Evolutionary conservation across 2,113 vertebrate genomes (phyloP).

Genomic region (Phasianus colchicus): DNA sequence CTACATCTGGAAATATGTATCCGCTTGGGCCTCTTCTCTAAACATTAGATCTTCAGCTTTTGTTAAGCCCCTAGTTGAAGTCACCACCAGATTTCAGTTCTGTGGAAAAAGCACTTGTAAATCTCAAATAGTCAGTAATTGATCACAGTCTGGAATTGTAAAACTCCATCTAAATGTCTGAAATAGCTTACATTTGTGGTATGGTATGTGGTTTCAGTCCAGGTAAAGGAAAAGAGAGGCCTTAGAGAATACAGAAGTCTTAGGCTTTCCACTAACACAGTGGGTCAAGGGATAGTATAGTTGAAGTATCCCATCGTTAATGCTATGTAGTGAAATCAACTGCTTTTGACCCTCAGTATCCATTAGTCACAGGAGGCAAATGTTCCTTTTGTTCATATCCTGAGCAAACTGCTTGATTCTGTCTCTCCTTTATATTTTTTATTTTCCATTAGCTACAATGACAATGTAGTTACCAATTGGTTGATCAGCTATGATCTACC

Average conservation of each 20-base stretch:
- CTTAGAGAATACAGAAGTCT: conserved; percentile 71
- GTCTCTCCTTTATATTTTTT: background rate
- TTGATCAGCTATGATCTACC: background rate
- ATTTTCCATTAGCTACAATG: rapidly evolving
- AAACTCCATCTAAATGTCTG: conserved; percentile 29
- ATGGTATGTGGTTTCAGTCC: conserved; percentile 70
- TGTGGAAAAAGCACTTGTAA: conserved; percentile 29
- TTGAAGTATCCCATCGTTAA: conserved; percentile 8
- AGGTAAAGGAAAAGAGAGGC: conserved; percentile 68
- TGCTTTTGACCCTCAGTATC: background rate
- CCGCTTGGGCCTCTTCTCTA: background rate
- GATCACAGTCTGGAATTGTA: conserved; percentile 38
- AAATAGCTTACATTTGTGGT: conserved; percentile 67
- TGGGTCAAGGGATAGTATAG: conserved; percentile 63
- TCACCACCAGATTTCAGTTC: background rate
- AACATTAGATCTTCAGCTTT: background rate
- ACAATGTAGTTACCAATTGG: background rate
- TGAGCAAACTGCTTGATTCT: background rate
- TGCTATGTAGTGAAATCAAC: conserved; percentile 66
- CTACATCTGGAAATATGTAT: background rate
- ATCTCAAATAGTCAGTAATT: conserved; percentile 34
- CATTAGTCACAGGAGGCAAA: background rate
- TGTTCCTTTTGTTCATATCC: background rate
- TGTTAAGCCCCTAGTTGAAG: background rate
- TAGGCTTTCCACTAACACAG: conserved; percentile 47